phyloP scores from a whole-genome alignment of 2,888 invertebrate species.

The Brachyopa scutellaris region DNA sequence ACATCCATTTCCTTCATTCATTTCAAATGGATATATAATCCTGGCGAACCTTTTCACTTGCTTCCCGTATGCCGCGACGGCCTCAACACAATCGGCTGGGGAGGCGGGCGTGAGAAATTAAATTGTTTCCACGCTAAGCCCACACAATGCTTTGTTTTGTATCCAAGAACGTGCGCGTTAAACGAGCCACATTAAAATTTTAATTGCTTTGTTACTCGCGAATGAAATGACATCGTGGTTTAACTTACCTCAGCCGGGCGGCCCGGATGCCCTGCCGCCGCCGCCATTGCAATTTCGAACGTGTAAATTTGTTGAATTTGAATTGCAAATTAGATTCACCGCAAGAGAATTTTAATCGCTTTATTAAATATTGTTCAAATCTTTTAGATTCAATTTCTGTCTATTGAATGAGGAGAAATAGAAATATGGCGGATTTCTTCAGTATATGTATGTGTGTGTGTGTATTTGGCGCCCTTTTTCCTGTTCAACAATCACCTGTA shows the following conservation, averaged over 20 bases:
- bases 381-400: conserved; percentile 60
- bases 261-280: not conserved
- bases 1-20: conserved; percentile 56
- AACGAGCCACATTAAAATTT: conserved; percentile 66
- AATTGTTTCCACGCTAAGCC: conserved; percentile 57
- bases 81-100: not conserved
- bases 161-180: conserved; percentile 59
- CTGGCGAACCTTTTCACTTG: conserved; percentile 37
- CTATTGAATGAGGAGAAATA: conserved; percentile 56
- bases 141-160: conserved; percentile 31
- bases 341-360: conserved; percentile 68
- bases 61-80: not conserved
- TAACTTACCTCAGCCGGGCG: conserved; percentile 17
- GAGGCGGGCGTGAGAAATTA: conserved; percentile 27
- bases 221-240: conserved; percentile 55
- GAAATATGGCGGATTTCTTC: no score
- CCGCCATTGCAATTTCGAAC: conserved; percentile 33
- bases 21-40: conserved; percentile 57
- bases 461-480: no score
- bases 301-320: conserved; percentile 65
- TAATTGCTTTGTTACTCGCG: conserved; percentile 61
- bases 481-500: no score
- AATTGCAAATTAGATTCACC: conserved; percentile 66
- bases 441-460: no score
- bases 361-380: conserved; percentile 66